Evolutionary conservation across 2,797 vertebrate species (phyloP), one percentile per base, ranked within the genome.

Genomic region (Salmo trutta): DNA sequence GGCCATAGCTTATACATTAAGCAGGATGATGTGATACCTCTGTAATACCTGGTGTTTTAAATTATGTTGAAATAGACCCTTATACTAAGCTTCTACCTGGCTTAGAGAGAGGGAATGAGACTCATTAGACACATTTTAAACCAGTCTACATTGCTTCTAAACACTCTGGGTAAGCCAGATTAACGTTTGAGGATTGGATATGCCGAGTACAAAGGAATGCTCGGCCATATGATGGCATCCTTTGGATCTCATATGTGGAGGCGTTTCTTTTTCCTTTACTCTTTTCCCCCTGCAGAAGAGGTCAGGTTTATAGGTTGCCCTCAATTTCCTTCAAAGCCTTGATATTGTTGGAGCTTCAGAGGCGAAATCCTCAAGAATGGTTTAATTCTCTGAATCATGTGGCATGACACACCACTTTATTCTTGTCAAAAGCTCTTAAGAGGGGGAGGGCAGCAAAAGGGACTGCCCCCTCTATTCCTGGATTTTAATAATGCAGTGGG

Each of bases 251-350:
- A 70, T 56, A 76, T 33, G 24, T 47, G 41, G 10, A 14, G 15
- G 14, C 27, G 24, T 54, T 54, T 19, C 10, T 72, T 8, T 53
- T 47, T 72, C 14, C 10, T 47, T 47, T 47, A 47, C 75, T 15
- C n/a, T 31, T 47, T 47, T 12, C 10, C 41, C 41, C 10, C 41
- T 10, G 41, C 41, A 47, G 41, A 47, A 47, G 21, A 71, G 75
- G 71, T 81, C 75, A 70, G 66, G 54, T 74, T 74, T 81, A 77
- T 81, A 54, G 47, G 71, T 56, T 65, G 71, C 71, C 75, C 75
- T 77, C 71, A 74, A 81, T 81, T 81, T 81, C 59, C 75, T 74
- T 77, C 79, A 81, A 81, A 77, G 71, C 79, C 53, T 27, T 24
- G 17, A 53, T 64, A 73, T 69, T 73, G 75, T 76, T 68, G 17